Percentiles rank a stretch among this genome's conserved stretches.
Conservation (phyloP, 2,797 vertebrate genomes). For the Pantherophis vulpinus region DNA sequence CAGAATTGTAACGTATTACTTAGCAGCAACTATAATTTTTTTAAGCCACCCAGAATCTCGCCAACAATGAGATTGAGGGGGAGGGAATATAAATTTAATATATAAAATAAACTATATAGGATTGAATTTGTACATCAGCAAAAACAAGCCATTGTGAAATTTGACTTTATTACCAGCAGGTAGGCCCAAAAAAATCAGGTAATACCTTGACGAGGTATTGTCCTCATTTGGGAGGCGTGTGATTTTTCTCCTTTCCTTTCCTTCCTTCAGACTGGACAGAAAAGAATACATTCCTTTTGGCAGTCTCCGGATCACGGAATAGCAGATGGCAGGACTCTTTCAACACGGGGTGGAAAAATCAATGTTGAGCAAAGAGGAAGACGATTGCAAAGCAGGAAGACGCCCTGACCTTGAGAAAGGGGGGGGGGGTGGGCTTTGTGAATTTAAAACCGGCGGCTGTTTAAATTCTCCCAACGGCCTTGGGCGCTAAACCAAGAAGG, state of each 20-base stretch:
- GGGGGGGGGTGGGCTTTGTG: conserved; percentile 6
- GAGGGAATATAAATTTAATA: not conserved
- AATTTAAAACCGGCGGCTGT: conserved; percentile 36
- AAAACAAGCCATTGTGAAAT: not conserved
- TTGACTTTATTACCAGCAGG: not conserved
- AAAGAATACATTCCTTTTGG: not conserved
- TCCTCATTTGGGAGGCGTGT: not conserved
- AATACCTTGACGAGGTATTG: not conserved
- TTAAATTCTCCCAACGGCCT: not conserved
- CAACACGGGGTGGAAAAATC: not conserved
- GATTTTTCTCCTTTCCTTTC: not conserved
- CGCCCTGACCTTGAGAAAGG: conserved; percentile 58
- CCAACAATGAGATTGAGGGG: not conserved
- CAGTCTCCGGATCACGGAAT: not conserved
- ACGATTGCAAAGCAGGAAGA: not conserved
- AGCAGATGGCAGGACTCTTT: conserved; percentile 13
- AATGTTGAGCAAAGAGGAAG: not conserved
- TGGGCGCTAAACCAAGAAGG: conserved; percentile 27
- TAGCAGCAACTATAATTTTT: not conserved
- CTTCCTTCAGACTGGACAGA: not conserved
- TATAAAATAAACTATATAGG: not conserved
- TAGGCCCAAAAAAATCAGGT: not conserved
- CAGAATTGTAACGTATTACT: not conserved
- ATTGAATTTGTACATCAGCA: not conserved
- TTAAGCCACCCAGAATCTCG: not conserved